Percentiles rank a stretch among this genome's conserved stretches.
phyloP scores from a whole-genome alignment of 2,113 vertebrate species.

The Pteropus alecto region DNA sequence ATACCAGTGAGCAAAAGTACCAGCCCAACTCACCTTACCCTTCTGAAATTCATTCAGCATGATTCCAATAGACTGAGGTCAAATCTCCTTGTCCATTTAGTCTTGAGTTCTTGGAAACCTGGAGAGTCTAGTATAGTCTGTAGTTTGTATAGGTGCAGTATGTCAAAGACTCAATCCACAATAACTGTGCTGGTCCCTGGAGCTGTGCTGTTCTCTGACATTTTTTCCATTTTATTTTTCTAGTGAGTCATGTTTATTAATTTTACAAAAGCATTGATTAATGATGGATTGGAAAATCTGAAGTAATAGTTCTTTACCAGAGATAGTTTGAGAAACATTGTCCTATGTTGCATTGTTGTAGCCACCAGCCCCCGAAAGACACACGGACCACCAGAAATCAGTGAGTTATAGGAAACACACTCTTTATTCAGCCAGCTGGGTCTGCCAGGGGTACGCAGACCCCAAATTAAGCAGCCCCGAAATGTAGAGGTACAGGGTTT shows the following conservation, averaged over 20 bases:
- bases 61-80: neutral
- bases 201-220: neutral
- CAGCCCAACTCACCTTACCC: neutral
- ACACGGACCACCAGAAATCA: too few species aligned
- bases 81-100: neutral
- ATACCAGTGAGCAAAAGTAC: neutral
- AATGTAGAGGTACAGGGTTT: too few species aligned
- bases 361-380: too few species aligned
- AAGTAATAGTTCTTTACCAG: neutral
- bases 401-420: too few species aligned
- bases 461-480: too few species aligned
- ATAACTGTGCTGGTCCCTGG: neutral
- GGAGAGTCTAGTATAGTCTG: neutral
- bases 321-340: neutral
- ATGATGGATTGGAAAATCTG: neutral
- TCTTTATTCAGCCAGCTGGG: too few species aligned
- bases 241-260: neutral
- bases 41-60: neutral
- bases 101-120: neutral
- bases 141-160: neutral
- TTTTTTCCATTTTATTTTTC: conserved; percentile 13
- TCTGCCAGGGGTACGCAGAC: too few species aligned
- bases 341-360: neutral
- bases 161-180: neutral
- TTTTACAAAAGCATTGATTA: neutral